Conservation (phyloP, 2,113 vertebrate species). For the Nothobranchius kuhntae region DNA sequence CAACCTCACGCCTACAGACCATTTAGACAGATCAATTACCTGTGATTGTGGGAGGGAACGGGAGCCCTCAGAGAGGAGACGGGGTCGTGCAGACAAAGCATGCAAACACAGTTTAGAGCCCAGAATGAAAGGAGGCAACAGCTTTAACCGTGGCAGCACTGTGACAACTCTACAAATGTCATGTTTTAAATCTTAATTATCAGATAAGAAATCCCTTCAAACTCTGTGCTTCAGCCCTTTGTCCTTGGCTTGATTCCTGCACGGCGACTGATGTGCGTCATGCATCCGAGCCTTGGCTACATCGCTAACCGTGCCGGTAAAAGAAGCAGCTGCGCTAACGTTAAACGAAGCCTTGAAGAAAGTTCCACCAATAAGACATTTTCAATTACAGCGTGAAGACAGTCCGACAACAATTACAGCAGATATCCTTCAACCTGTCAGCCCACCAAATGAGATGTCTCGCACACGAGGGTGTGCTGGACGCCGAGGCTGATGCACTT, state of each 20-base stretch:
- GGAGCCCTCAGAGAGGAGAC: background rate
- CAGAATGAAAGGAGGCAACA: background rate
- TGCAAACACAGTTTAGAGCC: background rate
- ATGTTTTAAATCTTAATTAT: background rate
- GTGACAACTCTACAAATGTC: background rate
- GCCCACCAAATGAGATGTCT: slow-evolving; percentile 63
- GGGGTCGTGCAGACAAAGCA: background rate
- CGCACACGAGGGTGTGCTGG: slow-evolving; percentile 10
- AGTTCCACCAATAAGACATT: slow-evolving; percentile 57
- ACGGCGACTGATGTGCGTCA: background rate
- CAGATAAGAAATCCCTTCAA: too few relatives aligned
- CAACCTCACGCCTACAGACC: background rate
- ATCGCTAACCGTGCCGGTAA: slow-evolving; percentile 44
- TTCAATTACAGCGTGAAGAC: slow-evolving; percentile 69
- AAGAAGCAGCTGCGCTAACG: slow-evolving; percentile 29
- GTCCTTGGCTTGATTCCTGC: background rate
- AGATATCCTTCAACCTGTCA: slow-evolving; percentile 68
- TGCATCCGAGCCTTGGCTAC: slow-evolving; percentile 1
- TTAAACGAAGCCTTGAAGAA: slow-evolving; percentile 54
- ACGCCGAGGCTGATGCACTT: slow-evolving; percentile 8
- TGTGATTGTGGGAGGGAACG: background rate
- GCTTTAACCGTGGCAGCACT: background rate
- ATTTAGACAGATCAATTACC: background rate
- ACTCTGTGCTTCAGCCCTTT: background rate
- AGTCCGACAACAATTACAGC: slow-evolving; percentile 67